phyloP scores from a whole-genome alignment of 2,888 invertebrate genomes.

The Yponomeuta malinellus region DNA sequence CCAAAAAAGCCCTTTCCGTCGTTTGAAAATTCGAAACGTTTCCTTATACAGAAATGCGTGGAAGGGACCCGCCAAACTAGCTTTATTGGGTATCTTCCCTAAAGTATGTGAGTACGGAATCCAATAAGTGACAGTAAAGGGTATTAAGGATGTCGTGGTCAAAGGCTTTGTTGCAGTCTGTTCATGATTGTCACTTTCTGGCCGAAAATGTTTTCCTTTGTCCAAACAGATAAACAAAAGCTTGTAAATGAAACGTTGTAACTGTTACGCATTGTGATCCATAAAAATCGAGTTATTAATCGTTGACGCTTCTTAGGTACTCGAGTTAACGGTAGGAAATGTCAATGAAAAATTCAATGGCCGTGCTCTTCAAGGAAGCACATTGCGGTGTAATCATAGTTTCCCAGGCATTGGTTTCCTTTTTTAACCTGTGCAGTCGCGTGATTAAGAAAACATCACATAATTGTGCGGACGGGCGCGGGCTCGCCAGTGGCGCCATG shows the following conservation, averaged over 20 bases:
- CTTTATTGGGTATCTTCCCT: constrained; percentile 67
- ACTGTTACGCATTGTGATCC: no score
- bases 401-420: constrained; percentile 38
- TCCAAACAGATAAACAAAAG: neutral
- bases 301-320: neutral
- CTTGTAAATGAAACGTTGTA: neutral
- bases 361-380: constrained; percentile 29
- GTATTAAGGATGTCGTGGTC: constrained; percentile 53
- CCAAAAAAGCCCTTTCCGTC: constrained; percentile 48
- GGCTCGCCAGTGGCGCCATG: constrained; percentile 70
- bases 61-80: constrained; percentile 55
- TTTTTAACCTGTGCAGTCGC: constrained; percentile 56
- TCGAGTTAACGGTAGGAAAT: constrained; percentile 4
- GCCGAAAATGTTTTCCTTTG: neutral
- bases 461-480: constrained; percentile 65
- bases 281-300: neutral
- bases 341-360: constrained; percentile 30
- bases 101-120: constrained; percentile 64
- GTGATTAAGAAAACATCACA: constrained; percentile 73
- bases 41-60: constrained; percentile 58
- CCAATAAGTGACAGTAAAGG: constrained; percentile 66
- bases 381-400: constrained; percentile 36
- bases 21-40: constrained; percentile 64
- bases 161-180: constrained; percentile 42
- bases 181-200: constrained; percentile 35